Conservation (phyloP, 2,797 vertebrate genomes). For the Myotis pilosus region DNA sequence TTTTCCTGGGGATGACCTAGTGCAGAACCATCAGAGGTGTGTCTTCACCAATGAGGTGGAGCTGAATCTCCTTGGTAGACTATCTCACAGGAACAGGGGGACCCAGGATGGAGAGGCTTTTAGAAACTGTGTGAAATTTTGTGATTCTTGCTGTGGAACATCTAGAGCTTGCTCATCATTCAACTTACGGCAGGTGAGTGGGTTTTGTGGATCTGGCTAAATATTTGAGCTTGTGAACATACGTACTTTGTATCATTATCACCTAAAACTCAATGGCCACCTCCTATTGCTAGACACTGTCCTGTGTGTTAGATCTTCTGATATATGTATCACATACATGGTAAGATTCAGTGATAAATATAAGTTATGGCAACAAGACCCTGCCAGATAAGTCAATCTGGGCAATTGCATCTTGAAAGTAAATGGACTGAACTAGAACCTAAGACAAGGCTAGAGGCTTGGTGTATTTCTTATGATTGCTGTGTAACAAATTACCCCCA, state of each 20-base stretch:
- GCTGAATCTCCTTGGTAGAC: background rate
- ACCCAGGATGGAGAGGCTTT: accelerated
- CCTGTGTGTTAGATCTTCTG: background rate
- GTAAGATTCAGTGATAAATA: background rate
- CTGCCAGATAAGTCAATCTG: background rate
- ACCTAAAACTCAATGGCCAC: background rate
- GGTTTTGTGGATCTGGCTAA: background rate
- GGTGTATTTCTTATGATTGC: too few species aligned
- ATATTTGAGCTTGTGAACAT: background rate
- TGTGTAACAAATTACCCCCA: background rate
- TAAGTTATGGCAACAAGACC: background rate
- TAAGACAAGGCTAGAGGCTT: background rate
- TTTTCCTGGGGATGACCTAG: background rate
- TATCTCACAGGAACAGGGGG: accelerated
- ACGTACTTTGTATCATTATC: background rate
- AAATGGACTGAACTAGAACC: background rate
- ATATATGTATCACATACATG: background rate
- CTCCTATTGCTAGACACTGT: background rate
- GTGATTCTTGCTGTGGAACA: background rate
- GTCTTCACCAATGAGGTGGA: too few species aligned
- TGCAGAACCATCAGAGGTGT: background rate
- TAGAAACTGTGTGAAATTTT: background rate
- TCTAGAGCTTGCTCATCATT: accelerated
- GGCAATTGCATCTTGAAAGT: background rate
- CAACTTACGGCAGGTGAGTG: accelerated